Evolutionary conservation across 2,113 vertebrate genomes (phyloP).

Genomic region (Pseudolaguvia tuberculata): DNA sequence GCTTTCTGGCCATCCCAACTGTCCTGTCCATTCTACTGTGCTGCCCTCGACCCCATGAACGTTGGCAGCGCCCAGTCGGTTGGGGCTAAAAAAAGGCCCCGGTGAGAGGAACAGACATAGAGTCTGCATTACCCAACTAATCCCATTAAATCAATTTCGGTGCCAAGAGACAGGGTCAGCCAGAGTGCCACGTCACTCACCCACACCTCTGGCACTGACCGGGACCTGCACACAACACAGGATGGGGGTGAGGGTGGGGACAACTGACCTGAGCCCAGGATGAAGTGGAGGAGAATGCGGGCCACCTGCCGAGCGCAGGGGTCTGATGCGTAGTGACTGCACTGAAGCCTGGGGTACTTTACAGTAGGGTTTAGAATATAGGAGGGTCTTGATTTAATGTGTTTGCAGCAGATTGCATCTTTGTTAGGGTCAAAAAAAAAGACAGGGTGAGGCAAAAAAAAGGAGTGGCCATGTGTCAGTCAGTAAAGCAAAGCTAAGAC

Average conservation of each 20-base stretch:
- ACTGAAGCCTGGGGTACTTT: not conserved
- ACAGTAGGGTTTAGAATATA: constrained; percentile 16
- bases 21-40: constrained; percentile 46
- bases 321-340: constrained; percentile 14
- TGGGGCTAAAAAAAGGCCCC: constrained; percentile 71
- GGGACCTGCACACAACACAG: constrained; percentile 57
- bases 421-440: constrained; percentile 33
- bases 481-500: not conserved
- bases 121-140: constrained; percentile 75
- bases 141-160: constrained; percentile 72
- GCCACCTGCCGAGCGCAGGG: constrained; percentile 23
- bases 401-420: constrained; percentile 43
- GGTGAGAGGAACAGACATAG: constrained; percentile 70
- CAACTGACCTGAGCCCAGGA: constrained; percentile 44
- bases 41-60: constrained; percentile 68
- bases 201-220: constrained; percentile 67
- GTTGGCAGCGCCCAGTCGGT: constrained; percentile 66
- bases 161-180: constrained; percentile 73
- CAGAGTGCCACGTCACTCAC: constrained; percentile 76
- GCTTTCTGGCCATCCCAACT: constrained; percentile 42
- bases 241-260: constrained; percentile 29
- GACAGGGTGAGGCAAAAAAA: constrained; percentile 28
- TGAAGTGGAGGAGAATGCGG: constrained; percentile 36
- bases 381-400: constrained; percentile 39
- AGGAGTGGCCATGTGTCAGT: constrained; percentile 20